Evolutionary conservation across 1,140 invertebrate species (phyloP).

Genomic region (Cyclargus thomasi): DNA sequence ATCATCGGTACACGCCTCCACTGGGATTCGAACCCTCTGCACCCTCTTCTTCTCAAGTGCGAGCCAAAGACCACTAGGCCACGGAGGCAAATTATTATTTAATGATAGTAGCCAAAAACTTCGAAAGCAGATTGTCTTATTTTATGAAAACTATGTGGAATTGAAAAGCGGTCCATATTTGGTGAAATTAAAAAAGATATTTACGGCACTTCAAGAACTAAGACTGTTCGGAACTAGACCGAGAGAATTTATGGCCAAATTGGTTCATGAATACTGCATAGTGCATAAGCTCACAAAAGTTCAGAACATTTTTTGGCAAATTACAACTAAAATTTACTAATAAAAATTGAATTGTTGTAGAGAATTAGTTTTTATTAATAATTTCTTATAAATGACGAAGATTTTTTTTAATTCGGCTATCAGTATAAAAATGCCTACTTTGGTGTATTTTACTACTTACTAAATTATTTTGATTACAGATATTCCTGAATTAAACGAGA

Average conservation of each 20-base stretch:
- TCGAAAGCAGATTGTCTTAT: neutral
- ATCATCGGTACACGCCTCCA: no score
- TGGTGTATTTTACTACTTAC: neutral
- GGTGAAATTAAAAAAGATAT: conserved; percentile 1
- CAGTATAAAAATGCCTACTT: neutral
- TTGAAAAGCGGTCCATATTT: neutral
- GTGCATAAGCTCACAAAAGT: neutral
- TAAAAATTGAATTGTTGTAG: neutral
- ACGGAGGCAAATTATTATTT: no score
- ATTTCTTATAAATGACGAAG: neutral
- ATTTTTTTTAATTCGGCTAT: no score
- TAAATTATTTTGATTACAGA: neutral
- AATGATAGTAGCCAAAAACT: no score
- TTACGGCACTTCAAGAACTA: conserved; percentile 6
- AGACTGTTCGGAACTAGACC: conserved; percentile 7
- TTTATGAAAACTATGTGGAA: neutral
- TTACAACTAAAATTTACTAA: neutral
- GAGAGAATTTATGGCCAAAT: neutral
- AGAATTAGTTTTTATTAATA: neutral
- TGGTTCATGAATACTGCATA: neutral
- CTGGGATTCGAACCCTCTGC: no score
- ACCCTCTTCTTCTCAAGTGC: no score
- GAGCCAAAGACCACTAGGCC: no score
- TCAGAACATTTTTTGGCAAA: neutral
- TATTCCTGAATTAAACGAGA: conserved; percentile 14